phyloP scores from a whole-genome alignment of 2,888 invertebrate genomes.

The Actias luna region DNA sequence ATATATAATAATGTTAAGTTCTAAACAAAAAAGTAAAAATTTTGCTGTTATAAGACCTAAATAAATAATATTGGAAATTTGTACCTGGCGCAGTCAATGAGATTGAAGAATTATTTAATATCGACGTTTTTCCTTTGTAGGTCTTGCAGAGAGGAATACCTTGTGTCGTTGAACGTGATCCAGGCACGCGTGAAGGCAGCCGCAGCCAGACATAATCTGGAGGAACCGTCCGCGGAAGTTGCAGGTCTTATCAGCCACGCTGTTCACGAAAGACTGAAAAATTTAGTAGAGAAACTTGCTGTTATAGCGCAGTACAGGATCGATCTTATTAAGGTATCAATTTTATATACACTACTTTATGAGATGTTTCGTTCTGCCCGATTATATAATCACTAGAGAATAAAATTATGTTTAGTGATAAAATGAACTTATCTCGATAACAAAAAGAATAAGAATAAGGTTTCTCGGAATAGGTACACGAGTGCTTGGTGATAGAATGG shows the following conservation, averaged over 20 bases:
- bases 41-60: too few species aligned
- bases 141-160: constrained; percentile 96
- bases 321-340: constrained; percentile 95
- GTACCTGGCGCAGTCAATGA: not conserved
- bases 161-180: constrained; percentile 89
- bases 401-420: too few species aligned
- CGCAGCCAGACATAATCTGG: constrained; percentile 88
- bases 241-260: constrained; percentile 95
- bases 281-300: constrained; percentile 94
- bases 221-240: constrained; percentile 93
- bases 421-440: too few species aligned
- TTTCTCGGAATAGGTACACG: too few species aligned
- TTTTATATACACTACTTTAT: too few species aligned
- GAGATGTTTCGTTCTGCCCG: too few species aligned
- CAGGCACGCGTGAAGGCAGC: constrained; percentile 89
- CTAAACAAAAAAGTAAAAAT: too few species aligned
- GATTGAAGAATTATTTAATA: not conserved
- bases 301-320: constrained; percentile 97
- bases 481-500: too few species aligned
- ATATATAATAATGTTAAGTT: too few species aligned
- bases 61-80: too few species aligned
- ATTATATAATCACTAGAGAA: too few species aligned
- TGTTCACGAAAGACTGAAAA: constrained; percentile 95
- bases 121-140: constrained; percentile 29
- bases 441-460: too few species aligned